Conservation (phyloP, 1,140 invertebrate genomes). For the Maniola jurtina region DNA sequence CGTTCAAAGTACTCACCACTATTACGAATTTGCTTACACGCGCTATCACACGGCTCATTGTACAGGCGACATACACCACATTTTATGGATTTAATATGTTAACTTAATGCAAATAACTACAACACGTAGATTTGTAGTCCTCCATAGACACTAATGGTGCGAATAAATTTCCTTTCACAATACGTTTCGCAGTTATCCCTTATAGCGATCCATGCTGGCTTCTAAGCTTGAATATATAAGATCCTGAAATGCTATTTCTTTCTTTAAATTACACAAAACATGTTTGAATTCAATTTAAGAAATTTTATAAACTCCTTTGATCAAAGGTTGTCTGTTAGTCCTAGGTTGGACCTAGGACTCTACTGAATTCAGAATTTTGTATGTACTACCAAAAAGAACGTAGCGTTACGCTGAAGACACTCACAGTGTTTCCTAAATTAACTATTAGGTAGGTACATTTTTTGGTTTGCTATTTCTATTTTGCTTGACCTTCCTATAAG, state of each 20-base stretch:
- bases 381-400: too few species aligned
- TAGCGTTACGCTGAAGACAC: too few species aligned
- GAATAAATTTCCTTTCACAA: constrained; percentile 41
- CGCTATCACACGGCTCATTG: constrained; percentile 37
- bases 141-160: constrained; percentile 39
- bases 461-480: too few species aligned
- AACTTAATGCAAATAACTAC: constrained; percentile 63
- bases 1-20: constrained; percentile 11
- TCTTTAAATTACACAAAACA: not conserved
- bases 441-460: too few species aligned
- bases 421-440: too few species aligned
- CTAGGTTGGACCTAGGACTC: too few species aligned
- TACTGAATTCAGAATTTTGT: too few species aligned
- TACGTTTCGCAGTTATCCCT: constrained; percentile 32
- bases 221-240: constrained; percentile 20
- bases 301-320: not conserved
- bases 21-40: constrained; percentile 35
- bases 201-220: constrained; percentile 36
- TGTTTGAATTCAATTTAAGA: not conserved
- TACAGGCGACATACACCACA: constrained; percentile 53
- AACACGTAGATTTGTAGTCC: constrained; percentile 39
- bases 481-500: too few species aligned
- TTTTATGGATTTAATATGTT: constrained; percentile 66
- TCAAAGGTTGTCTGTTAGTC: too few species aligned
- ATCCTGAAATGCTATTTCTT: constrained; percentile 4